Percentiles rank a stretch among this genome's conserved stretches.
These are phyloP conservation scores for Philopotamus ludificatus DNA, from an alignment of 1,140 invertebrate genomes.

Conservation along the genomic window DNA sequence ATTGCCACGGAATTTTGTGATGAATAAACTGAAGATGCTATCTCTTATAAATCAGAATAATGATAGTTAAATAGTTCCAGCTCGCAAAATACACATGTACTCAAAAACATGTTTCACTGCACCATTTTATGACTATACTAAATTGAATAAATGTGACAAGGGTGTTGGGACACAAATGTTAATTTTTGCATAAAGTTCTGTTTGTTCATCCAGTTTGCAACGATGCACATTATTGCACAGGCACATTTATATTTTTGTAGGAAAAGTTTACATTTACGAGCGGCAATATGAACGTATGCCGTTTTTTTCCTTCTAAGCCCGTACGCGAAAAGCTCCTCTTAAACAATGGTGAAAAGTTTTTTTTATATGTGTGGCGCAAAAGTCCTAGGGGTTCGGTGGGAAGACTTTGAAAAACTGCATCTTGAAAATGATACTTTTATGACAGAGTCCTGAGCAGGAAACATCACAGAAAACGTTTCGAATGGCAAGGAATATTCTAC, in stretches of 20 bases:
- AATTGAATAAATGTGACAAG: too few species aligned
- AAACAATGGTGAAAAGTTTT: slow-evolving; percentile 17
- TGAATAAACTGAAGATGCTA: too few species aligned
- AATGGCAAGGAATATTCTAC: too few species aligned
- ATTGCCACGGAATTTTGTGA: too few species aligned
- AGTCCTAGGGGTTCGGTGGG: background rate
- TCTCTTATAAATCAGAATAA: too few species aligned
- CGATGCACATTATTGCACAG: background rate
- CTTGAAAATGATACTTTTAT: slow-evolving; percentile 11
- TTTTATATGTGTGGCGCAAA: background rate
- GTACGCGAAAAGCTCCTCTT: background rate
- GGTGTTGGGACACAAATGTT: too few species aligned
- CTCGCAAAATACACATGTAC: too few species aligned
- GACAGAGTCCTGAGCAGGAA: too few species aligned
- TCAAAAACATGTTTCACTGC: too few species aligned
- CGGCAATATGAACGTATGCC: background rate
- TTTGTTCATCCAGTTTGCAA: background rate
- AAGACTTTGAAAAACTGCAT: slow-evolving; percentile 12
- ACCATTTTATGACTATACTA: too few species aligned
- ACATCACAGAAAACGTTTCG: too few species aligned
- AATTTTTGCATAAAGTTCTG: background rate
- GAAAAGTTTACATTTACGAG: slow-evolving; percentile 7
- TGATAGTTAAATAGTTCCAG: too few species aligned
- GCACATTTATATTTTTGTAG: background rate
- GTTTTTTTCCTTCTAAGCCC: background rate